phyloP scores from a whole-genome alignment of 2,888 invertebrate genomes.

The Rhopalosiphum nymphaeae region DNA sequence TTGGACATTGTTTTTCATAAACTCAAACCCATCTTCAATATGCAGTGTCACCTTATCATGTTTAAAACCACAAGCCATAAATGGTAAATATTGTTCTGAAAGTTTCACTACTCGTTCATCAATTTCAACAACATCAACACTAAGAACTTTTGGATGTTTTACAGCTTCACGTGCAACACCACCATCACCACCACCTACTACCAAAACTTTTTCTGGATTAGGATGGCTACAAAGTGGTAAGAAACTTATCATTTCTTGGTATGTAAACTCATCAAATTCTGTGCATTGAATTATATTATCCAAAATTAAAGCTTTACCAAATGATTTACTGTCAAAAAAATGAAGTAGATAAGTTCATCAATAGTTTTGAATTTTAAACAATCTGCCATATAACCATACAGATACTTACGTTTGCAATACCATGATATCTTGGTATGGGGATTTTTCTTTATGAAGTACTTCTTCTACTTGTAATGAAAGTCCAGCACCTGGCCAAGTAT shows the following conservation, averaged over 20 bases:
- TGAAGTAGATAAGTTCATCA: not conserved
- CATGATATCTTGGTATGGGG: conserved; percentile 86
- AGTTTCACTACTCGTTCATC: conserved; percentile 93
- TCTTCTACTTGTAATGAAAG: conserved; percentile 87
- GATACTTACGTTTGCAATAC: conserved; percentile 83
- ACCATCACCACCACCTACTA: conserved; percentile 98
- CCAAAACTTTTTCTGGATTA: conserved; percentile 86
- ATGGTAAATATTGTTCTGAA: conserved; percentile 88
- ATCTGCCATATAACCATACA: not conserved
- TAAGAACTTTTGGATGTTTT: conserved; percentile 90
- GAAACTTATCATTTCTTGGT: conserved; percentile 98
- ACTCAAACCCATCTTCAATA: conserved; percentile 95
- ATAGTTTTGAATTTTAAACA: not conserved
- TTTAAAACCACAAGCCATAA: conserved; percentile 89
- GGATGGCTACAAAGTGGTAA: conserved; percentile 92
- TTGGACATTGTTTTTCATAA: conserved; percentile 85
- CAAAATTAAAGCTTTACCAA: conserved; percentile 88
- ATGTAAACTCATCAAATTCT: conserved; percentile 95
- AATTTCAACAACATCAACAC: conserved; percentile 92
- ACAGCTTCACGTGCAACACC: conserved; percentile 95
- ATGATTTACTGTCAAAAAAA: conserved; percentile 74
- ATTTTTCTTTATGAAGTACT: conserved; percentile 83
- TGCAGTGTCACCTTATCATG: conserved; percentile 85
- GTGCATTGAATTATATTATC: conserved; percentile 98
- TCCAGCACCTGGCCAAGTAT: conserved; percentile 91